A percentile compares a stretch with the other conserved stretches of the same genome.
Conservation (phyloP, 2,888 invertebrate genomes). For the Chrysolina oricalcia region DNA sequence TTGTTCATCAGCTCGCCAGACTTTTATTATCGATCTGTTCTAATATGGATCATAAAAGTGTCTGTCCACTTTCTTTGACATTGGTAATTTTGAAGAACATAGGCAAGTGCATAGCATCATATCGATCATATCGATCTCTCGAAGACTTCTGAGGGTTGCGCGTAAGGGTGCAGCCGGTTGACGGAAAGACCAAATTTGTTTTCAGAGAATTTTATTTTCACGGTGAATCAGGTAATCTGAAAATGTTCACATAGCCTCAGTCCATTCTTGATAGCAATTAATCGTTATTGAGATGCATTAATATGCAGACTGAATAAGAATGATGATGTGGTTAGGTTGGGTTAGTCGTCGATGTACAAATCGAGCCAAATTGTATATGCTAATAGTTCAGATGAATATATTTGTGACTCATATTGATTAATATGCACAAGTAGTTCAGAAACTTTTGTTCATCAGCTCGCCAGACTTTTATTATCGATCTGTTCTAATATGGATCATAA, state of each 20-base stretch:
- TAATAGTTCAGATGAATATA: neutral
- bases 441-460: neutral
- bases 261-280: conserved; percentile 9
- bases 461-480: neutral
- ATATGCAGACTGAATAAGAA: conserved; percentile 16
- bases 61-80: too few species aligned
- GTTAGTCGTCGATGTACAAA: conserved; percentile 4
- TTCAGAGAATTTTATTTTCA: too few species aligned
- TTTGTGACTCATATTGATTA: conserved; percentile 15
- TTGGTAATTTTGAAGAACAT: too few species aligned
- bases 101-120: too few species aligned
- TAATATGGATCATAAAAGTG: too few species aligned
- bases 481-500: neutral
- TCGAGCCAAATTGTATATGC: conserved; percentile 9
- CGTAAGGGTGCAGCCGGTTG: too few species aligned
- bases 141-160: too few species aligned
- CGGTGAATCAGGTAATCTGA: too few species aligned
- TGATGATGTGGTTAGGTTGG: conserved; percentile 24
- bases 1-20: neutral
- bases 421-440: neutral
- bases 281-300: conserved; percentile 11
- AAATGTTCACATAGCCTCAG: too few species aligned
- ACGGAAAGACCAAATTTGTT: too few species aligned
- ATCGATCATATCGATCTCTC: too few species aligned
- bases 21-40: neutral